These are phyloP conservation scores for Nycticryphes semicollaris DNA, from an alignment of 2,113 vertebrate species.

Conservation along the genomic window DNA sequence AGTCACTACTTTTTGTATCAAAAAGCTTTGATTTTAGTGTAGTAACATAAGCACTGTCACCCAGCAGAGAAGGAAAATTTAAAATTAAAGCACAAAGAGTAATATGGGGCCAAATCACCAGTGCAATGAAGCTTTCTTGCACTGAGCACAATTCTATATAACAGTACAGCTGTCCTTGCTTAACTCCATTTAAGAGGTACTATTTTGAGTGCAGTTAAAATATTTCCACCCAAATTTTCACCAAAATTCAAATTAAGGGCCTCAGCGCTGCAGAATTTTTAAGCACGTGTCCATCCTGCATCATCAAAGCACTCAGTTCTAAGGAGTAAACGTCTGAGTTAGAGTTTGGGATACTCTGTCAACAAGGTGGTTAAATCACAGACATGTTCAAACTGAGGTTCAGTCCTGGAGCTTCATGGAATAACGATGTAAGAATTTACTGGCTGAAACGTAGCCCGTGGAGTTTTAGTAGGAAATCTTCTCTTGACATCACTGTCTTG, in stretches of 20 bases:
- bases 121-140: not conserved
- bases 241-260: not conserved
- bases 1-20: not conserved
- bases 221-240: not conserved
- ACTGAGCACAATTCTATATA: not conserved
- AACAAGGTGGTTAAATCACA: not conserved
- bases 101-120: not conserved
- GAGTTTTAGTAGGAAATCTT: not conserved
- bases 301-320: not conserved
- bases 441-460: not conserved
- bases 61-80: not conserved
- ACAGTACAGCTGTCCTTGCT: not conserved
- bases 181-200: not conserved
- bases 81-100: not conserved
- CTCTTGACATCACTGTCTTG: not conserved
- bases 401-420: not conserved
- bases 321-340: not conserved
- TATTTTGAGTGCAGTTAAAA: constrained; percentile 25
- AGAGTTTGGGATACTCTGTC: not conserved
- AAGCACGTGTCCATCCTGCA: not conserved
- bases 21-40: not conserved
- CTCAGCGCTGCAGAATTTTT: not conserved
- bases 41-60: not conserved
- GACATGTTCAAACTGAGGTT: fast-evolving
- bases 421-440: not conserved